Evolutionary conservation across 2,797 vertebrate species (phyloP).

Genomic region (Scyliorhinus canicula): DNA sequence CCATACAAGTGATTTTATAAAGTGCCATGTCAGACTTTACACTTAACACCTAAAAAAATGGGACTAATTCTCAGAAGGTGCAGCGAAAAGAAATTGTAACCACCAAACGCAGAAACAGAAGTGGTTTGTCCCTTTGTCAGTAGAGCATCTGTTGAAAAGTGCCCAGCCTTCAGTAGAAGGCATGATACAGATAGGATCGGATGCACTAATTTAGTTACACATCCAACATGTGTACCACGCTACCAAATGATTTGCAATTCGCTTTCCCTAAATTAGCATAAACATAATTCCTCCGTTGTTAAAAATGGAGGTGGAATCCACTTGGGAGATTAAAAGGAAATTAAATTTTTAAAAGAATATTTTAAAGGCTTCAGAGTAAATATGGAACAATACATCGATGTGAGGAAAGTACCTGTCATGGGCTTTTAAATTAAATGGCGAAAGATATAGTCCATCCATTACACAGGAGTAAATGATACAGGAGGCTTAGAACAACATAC

Average conservation of each 20-base stretch:
- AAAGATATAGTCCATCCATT: constrained; percentile 16
- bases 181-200: constrained; percentile 1
- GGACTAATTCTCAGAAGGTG: neutral
- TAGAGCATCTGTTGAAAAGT: neutral
- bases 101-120: neutral
- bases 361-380: constrained; percentile 24
- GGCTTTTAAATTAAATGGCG: constrained; percentile 28
- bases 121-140: constrained; percentile 5
- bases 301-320: constrained; percentile 3
- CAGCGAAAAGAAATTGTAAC: neutral
- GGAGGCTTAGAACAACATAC: constrained; percentile 18
- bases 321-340: constrained; percentile 28
- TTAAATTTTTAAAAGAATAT: constrained; percentile 31
- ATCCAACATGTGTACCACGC: neutral
- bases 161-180: neutral
- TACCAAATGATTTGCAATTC: constrained; percentile 23
- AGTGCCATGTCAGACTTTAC: neutral
- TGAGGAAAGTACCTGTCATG: neutral
- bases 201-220: constrained; percentile 22
- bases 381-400: neutral
- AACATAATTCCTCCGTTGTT: constrained; percentile 24
- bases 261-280: constrained; percentile 21
- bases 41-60: neutral
- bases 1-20: neutral
- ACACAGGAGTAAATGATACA: constrained; percentile 26